A percentile compares a stretch with the other conserved stretches of the same genome.
Conservation (phyloP, 2,113 vertebrate genomes). For the Sorex fumeus region DNA sequence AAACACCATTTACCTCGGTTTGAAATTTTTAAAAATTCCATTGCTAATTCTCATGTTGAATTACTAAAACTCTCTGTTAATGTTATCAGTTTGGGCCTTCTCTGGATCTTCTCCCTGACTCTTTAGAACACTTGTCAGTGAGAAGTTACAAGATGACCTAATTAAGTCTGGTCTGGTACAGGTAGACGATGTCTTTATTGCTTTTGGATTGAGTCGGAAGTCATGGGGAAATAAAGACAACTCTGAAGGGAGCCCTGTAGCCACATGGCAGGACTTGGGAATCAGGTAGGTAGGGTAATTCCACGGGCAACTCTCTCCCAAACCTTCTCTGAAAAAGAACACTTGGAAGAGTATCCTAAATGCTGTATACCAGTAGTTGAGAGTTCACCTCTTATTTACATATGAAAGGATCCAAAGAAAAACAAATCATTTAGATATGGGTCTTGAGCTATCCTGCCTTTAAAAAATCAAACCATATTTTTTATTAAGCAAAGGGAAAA, state of each 20-base stretch:
- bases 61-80: constrained; percentile 45
- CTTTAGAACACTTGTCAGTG: not conserved
- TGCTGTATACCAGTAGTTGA: not conserved
- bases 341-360: constrained; percentile 22
- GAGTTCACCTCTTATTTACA: constrained; percentile 53
- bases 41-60: not conserved
- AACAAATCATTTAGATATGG: constrained; percentile 45
- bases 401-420: constrained; percentile 37
- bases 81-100: not conserved
- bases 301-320: not conserved
- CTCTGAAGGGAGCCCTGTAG: not conserved
- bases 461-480: constrained; percentile 60
- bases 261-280: not conserved
- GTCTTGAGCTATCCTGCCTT: constrained; percentile 46
- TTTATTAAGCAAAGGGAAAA: constrained; percentile 68
- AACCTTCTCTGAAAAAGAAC: not conserved
- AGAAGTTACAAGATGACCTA: not conserved
- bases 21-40: constrained; percentile 42
- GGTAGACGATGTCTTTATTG: not conserved
- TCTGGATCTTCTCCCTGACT: constrained; percentile 30
- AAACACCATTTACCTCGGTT: constrained; percentile 20
- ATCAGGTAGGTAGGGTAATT: not conserved
- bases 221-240: not conserved
- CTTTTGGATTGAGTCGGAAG: constrained; percentile 9
- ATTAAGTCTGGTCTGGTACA: not conserved